phyloP scores from a whole-genome alignment of 2,888 invertebrate species.

The Toxonevra muliebris region DNA sequence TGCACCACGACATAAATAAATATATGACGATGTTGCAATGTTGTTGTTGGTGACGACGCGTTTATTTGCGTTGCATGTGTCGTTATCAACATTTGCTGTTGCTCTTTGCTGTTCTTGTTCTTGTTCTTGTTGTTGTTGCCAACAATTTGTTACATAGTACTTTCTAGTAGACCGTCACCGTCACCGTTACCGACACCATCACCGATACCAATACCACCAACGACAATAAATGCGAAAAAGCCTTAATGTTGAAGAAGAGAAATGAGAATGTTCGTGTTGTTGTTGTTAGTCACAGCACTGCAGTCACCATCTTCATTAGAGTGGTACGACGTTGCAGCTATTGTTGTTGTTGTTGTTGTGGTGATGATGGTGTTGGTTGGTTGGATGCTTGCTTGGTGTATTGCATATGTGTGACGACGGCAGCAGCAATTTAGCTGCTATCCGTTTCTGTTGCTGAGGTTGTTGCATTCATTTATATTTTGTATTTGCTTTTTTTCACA shows the following conservation, averaged over 20 bases:
- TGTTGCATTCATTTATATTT: constrained; percentile 3
- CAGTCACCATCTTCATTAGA: too few species aligned
- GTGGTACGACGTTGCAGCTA: neutral
- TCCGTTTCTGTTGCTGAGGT: neutral
- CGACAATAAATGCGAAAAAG: neutral
- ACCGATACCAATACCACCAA: too few species aligned
- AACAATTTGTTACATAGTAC: neutral
- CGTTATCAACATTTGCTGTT: constrained; percentile 42
- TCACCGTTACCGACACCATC: too few species aligned
- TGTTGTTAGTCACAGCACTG: constrained; percentile 13
- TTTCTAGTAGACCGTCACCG: too few species aligned
- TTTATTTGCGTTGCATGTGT: constrained; percentile 48
- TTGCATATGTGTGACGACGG: constrained; percentile 25
- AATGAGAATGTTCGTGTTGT: constrained; percentile 8
- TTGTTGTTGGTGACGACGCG: constrained; percentile 19
- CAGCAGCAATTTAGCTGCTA: neutral
- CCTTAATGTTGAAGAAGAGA: constrained; percentile 4
- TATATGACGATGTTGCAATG: constrained; percentile 7
- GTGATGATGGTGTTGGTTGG: constrained; percentile 20
- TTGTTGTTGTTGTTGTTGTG: constrained; percentile 14
- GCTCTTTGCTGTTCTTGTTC: constrained; percentile 2
- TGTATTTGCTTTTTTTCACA: neutral
- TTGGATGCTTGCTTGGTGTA: constrained; percentile 30
- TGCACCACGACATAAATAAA: neutral
- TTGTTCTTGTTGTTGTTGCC: constrained; percentile 13